Percentiles rank a stretch among this genome's conserved stretches.
Conservation (phyloP, 1,140 invertebrate genomes). For the Rhyacophila brunnea region DNA sequence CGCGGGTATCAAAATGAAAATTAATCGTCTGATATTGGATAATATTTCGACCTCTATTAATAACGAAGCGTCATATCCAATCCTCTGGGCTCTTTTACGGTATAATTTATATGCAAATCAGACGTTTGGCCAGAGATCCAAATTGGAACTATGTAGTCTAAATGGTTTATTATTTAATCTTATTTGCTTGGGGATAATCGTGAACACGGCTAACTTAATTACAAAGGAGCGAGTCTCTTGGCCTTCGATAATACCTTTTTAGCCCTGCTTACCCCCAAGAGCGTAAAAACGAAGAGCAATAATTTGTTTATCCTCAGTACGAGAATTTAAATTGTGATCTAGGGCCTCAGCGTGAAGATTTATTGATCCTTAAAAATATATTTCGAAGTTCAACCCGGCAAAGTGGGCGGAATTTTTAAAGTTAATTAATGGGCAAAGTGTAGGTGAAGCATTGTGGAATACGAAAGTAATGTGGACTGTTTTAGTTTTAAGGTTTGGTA, state of each 20-base stretch:
- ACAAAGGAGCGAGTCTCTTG: slow-evolving; percentile 1
- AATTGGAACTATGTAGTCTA: slow-evolving; percentile 11
- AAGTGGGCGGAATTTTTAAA: no score
- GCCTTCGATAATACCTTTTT: slow-evolving; percentile 1
- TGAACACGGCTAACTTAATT: slow-evolving; percentile 12
- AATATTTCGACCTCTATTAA: slow-evolving; percentile 16
- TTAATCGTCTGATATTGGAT: slow-evolving; percentile 15
- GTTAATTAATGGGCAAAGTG: no score
- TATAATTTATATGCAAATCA: slow-evolving; percentile 25
- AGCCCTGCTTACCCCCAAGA: slow-evolving; percentile 1
- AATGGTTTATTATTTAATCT: slow-evolving; percentile 16
- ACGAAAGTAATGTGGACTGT: no score
- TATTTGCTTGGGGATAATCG: slow-evolving; percentile 14
- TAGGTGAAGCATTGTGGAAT: no score
- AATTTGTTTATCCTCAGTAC: slow-evolving; percentile 6
- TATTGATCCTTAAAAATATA: no score
- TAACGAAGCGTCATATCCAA: slow-evolving; percentile 12
- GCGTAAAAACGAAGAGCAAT: slow-evolving; percentile 6
- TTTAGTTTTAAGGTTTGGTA: no score
- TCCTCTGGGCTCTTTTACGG: slow-evolving; percentile 10
- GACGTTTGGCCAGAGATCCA: background rate
- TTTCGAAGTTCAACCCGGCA: no score
- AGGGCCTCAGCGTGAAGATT: background rate
- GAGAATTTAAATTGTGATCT: slow-evolving; percentile 1
- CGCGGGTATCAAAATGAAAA: slow-evolving; percentile 12